A percentile compares a stretch with the other conserved stretches of the same genome.
Evolutionary conservation across 2,797 vertebrate species (phyloP).

Genomic region (Leptodactylus fallax): DNA sequence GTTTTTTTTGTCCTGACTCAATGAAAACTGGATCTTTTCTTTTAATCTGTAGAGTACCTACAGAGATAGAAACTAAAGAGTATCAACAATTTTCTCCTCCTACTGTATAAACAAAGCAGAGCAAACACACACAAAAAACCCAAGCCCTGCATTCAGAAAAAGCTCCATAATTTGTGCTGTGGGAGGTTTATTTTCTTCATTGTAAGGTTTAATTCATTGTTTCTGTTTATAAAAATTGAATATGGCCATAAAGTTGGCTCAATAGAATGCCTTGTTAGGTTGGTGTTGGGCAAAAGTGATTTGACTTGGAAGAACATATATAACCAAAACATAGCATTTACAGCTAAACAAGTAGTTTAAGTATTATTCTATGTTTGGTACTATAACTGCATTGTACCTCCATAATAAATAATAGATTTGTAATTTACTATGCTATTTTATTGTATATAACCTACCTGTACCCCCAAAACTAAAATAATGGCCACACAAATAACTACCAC

Average conservation of each 20-base stretch:
- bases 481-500: no score
- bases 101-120: conserved; percentile 60
- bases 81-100: conserved; percentile 59
- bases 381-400: not conserved
- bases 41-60: conserved; percentile 93
- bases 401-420: not conserved
- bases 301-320: not conserved
- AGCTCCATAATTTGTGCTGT: conserved; percentile 61
- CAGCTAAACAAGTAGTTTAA: not conserved
- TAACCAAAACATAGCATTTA: not conserved
- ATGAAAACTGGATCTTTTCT: conserved; percentile 86
- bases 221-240: not conserved
- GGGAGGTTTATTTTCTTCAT: conserved; percentile 33
- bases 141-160: conserved; percentile 49
- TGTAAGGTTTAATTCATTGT: conserved; percentile 43
- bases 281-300: no score
- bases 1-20: conserved; percentile 86
- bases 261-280: not conserved
- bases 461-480: not conserved
- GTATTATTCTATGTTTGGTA: not conserved
- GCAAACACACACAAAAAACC: conserved; percentile 46
- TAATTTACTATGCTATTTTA: not conserved
- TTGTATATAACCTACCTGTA: not conserved
- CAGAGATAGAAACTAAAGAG: conserved; percentile 66
- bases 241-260: not conserved